Percentiles rank a stretch among this genome's conserved stretches.
phyloP scores from a whole-genome alignment of 2,797 vertebrate genomes.

The Scarus forsteni region DNA sequence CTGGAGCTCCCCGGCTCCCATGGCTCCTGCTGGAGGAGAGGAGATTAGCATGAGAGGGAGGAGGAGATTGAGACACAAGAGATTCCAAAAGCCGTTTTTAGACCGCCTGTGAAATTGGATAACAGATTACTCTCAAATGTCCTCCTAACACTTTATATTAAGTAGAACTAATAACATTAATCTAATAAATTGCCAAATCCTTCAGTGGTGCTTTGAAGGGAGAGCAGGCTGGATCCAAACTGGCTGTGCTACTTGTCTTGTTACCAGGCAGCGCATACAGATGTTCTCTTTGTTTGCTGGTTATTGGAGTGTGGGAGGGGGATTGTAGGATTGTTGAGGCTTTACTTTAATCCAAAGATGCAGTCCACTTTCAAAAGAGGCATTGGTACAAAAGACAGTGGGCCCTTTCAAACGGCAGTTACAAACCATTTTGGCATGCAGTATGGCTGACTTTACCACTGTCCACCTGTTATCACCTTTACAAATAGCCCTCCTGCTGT shows the following conservation, averaged over 20 bases:
- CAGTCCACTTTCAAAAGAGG: background rate
- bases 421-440: no score
- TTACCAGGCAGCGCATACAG: conserved; percentile 5
- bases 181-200: conserved; percentile 72
- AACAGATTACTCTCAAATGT: conserved; percentile 80
- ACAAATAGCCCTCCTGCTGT: no score
- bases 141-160: conserved; percentile 74
- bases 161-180: conserved; percentile 82
- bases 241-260: conserved; percentile 29
- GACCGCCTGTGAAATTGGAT: conserved; percentile 79
- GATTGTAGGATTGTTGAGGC: background rate
- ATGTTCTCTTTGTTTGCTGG: background rate
- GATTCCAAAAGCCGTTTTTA: conserved; percentile 75
- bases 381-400: background rate
- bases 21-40: conserved; percentile 73
- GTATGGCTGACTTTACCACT: no score
- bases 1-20: conserved; percentile 62
- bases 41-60: conserved; percentile 72
- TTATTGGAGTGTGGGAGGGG: background rate
- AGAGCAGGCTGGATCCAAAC: conserved; percentile 34
- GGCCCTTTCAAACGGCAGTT: no score
- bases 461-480: no score
- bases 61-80: conserved; percentile 71
- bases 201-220: conserved; percentile 57
- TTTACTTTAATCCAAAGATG: background rate